phyloP scores from a whole-genome alignment of 2,113 vertebrate species.

The Mus spicilegus region DNA sequence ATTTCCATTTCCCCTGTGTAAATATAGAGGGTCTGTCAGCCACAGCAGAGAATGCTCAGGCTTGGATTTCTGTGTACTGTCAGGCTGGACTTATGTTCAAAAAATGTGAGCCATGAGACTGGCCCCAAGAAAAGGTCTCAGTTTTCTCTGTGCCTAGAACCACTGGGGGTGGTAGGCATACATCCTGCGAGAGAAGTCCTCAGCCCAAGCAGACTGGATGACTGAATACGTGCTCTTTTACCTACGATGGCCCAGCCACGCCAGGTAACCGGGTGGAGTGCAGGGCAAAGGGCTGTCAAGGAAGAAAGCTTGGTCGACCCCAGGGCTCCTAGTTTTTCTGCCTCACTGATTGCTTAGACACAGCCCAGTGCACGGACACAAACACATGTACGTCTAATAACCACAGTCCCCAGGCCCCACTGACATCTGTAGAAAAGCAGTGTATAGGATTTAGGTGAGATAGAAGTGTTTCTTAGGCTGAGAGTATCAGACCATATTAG shows the following conservation, averaged over 20 bases:
- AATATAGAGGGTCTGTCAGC: background rate
- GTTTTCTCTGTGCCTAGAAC: background rate
- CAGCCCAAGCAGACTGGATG: background rate
- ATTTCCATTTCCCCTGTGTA: background rate
- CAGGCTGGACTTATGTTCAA: background rate
- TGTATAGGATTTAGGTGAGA: background rate
- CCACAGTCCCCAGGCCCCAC: background rate
- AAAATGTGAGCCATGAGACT: background rate
- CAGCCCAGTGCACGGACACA: background rate
- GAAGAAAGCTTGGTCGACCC: conserved; percentile 56
- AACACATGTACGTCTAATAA: background rate
- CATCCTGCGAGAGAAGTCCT: background rate
- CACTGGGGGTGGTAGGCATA: background rate
- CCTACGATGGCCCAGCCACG: background rate
- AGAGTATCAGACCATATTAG: background rate
- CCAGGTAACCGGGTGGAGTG: conserved; percentile 64
- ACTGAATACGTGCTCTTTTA: conserved; percentile 39
- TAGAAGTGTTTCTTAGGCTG: background rate
- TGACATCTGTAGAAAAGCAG: background rate
- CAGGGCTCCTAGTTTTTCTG: conserved; percentile 16
- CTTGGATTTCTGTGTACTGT: background rate
- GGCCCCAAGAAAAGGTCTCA: background rate
- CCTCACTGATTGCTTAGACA: conserved; percentile 65
- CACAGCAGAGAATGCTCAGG: background rate
- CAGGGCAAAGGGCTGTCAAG: conserved; percentile 45